Evolutionary conservation across 2,888 invertebrate genomes (phyloP).

Genomic region (Drosophila differens): DNA sequence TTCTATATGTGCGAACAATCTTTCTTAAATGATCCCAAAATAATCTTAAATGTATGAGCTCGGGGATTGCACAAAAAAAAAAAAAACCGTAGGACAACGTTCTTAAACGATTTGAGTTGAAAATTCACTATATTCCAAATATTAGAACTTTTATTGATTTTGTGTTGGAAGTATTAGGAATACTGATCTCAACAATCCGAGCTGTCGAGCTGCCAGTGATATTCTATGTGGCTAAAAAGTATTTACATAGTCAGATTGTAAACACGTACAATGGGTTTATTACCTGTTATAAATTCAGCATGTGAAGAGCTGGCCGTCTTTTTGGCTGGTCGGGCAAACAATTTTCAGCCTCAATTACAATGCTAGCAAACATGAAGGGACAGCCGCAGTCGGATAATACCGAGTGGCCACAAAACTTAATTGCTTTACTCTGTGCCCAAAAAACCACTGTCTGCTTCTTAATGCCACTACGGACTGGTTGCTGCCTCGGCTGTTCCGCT

Average conservation of each 20-base stretch:
- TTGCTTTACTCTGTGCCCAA: constrained; percentile 62
- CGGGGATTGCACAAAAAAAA: neutral
- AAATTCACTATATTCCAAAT: too few relatives aligned
- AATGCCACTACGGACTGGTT: constrained; percentile 39
- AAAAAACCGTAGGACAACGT: neutral
- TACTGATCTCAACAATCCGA: neutral
- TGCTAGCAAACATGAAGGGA: constrained; percentile 36
- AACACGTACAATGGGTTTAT: constrained; percentile 6
- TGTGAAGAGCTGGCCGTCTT: constrained; percentile 29
- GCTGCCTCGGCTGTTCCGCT: constrained; percentile 24
- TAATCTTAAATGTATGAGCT: neutral
- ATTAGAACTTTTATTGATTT: too few relatives aligned
- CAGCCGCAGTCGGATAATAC: constrained; percentile 64
- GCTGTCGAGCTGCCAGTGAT: neutral
- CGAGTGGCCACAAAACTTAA: constrained; percentile 73
- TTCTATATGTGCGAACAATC: neutral
- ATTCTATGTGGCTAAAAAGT: neutral
- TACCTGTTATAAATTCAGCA: constrained; percentile 55
- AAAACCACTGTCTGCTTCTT: constrained; percentile 66
- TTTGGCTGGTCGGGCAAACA: constrained; percentile 41
- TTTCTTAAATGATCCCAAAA: neutral
- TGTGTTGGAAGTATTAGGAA: neutral
- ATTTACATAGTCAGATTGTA: constrained; percentile 10
- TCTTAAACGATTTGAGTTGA: neutral
- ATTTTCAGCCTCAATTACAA: constrained; percentile 59